Evolutionary conservation across 2,113 vertebrate species (phyloP).

Genomic region (Promerops cafer): DNA sequence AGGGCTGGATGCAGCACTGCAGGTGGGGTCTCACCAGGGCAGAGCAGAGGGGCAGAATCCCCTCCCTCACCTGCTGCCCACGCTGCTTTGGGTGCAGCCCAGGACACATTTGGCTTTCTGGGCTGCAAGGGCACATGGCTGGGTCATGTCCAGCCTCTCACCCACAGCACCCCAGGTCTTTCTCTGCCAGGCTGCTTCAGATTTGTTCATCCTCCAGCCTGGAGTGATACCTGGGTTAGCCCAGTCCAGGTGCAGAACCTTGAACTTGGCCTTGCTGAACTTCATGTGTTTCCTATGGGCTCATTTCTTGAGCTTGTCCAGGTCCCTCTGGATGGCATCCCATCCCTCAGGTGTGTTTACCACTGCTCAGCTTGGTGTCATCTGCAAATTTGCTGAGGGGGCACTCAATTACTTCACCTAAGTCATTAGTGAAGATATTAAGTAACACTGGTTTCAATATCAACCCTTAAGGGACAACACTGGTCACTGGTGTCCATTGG

Average conservation of each 20-base stretch:
- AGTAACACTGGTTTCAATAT: not conserved
- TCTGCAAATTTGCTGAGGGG: not conserved
- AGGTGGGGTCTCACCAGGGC: not conserved
- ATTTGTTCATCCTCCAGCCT: not conserved
- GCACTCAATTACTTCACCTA: not conserved
- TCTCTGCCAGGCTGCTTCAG: rapidly evolving
- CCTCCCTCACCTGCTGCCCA: not conserved
- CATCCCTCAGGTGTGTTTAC: not conserved
- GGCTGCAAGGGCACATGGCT: not conserved
- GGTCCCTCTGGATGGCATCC: not conserved
- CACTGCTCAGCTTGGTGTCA: not conserved
- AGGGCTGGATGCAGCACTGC: not conserved
- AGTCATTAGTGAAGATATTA: not conserved
- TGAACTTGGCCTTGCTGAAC: not conserved
- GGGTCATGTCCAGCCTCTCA: not conserved
- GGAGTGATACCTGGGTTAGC: rapidly evolving
- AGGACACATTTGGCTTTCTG: rapidly evolving
- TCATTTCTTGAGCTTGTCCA: not conserved
- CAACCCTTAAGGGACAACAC: not conserved
- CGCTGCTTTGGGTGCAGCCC: rapidly evolving
- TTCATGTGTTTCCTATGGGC: not conserved
- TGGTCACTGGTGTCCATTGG: not conserved
- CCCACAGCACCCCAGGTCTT: rapidly evolving
- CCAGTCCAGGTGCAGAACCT: not conserved
- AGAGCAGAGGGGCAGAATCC: not conserved